Conservation (phyloP, 1,140 invertebrate genomes). For the Drosophila bipectinata region DNA sequence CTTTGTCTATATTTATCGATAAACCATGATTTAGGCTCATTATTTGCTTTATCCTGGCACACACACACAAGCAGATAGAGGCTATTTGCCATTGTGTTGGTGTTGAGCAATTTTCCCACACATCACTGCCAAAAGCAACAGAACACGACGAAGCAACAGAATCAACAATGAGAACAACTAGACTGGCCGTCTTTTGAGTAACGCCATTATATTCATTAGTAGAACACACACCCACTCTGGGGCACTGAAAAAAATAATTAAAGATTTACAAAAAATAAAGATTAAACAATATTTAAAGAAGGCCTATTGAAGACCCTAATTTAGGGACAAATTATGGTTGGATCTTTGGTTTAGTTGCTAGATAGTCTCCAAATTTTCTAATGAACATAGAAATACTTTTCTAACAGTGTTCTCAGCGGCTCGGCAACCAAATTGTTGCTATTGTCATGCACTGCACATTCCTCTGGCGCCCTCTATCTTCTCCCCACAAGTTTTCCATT, state of each 20-base stretch:
- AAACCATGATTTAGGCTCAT: constrained; percentile 81
- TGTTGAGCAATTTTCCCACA: constrained; percentile 63
- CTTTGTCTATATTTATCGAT: constrained; percentile 70
- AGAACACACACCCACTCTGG: constrained; percentile 30
- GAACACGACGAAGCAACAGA: constrained; percentile 11
- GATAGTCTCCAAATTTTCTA: too few relatives aligned
- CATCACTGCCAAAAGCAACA: constrained; percentile 60
- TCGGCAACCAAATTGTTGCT: constrained; percentile 69
- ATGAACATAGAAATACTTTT: neutral
- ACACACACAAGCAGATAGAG: constrained; percentile 17
- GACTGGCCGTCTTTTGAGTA: constrained; percentile 65
- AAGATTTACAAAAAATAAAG: neutral
- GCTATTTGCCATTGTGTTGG: constrained; percentile 47
- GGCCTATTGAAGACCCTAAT: neutral
- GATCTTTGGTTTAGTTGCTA: too few relatives aligned
- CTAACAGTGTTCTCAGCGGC: neutral
- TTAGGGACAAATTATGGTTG: neutral
- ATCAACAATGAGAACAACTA: constrained; percentile 27
- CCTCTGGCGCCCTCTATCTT: constrained; percentile 2
- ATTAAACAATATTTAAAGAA: neutral
- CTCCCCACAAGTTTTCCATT: constrained; percentile 33
- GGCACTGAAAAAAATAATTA: constrained; percentile 2
- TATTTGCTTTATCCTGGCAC: constrained; percentile 59
- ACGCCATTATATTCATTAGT: constrained; percentile 81
- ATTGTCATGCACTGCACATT: constrained; percentile 72